These are phyloP conservation scores for Onchidella celtica DNA, from an alignment of 2,888 invertebrate genomes.

Conservation along the genomic window DNA sequence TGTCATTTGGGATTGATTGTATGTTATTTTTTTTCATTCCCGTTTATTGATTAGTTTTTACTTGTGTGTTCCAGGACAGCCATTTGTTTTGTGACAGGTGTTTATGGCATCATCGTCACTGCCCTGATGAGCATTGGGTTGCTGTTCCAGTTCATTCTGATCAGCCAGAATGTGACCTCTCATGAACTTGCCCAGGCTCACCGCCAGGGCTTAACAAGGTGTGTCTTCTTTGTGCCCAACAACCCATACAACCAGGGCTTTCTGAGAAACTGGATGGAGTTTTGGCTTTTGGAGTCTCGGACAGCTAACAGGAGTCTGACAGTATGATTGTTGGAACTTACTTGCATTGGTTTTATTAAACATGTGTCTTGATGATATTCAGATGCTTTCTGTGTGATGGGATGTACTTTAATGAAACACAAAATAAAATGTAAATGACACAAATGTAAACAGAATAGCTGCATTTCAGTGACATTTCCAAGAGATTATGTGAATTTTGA, in stretches of 20 bases:
- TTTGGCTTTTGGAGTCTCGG: constrained; percentile 54
- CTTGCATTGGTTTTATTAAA: background rate
- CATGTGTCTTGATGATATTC: background rate
- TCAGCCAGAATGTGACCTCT: constrained; percentile 77
- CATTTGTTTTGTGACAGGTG: constrained; percentile 70
- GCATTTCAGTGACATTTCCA: too few relatives aligned
- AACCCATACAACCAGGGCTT: constrained; percentile 75
- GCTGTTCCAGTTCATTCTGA: constrained; percentile 73
- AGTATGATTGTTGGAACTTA: too few relatives aligned
- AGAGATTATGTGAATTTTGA: too few relatives aligned
- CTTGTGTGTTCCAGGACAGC: constrained; percentile 80
- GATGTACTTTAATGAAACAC: too few relatives aligned
- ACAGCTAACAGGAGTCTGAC: constrained; percentile 12
- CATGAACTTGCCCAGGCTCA: constrained; percentile 74
- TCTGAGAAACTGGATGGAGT: constrained; percentile 71
- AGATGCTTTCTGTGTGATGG: too few relatives aligned
- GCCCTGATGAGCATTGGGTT: constrained; percentile 67
- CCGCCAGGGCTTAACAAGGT: constrained; percentile 56
- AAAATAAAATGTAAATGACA: too few relatives aligned
- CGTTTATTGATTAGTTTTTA: constrained; percentile 90
- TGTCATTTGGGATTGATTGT: too few relatives aligned
- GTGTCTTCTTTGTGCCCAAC: constrained; percentile 58
- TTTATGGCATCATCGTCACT: constrained; percentile 66
- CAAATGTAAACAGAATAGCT: too few relatives aligned
- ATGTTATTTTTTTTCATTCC: too few relatives aligned